These are phyloP conservation scores for Galeruca laticollis DNA, from an alignment of 2,888 invertebrate genomes.

Conservation along the genomic window DNA sequence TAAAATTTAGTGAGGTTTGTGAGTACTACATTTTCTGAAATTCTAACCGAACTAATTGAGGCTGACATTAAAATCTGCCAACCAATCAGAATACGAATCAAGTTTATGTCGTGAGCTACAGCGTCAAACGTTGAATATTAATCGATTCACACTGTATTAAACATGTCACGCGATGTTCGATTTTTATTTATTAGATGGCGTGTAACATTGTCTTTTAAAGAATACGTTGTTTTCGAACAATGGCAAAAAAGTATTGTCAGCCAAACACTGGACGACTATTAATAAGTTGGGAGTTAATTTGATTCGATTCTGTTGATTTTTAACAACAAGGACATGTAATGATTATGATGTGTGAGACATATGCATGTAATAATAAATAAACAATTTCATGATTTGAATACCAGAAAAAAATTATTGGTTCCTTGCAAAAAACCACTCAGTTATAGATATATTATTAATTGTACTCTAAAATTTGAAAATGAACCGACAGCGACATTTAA, in stretches of 20 bases:
- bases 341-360: too few species aligned
- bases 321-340: too few species aligned
- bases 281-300: not conserved
- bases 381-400: too few species aligned
- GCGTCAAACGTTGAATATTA: conserved; percentile 49
- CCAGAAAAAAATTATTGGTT: too few species aligned
- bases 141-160: conserved; percentile 52
- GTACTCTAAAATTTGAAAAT: too few species aligned
- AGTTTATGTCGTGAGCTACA: conserved; percentile 38
- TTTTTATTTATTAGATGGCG: conserved; percentile 46
- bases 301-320: not conserved
- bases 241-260: conserved; percentile 26
- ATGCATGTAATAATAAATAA: too few species aligned
- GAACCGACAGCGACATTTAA: too few species aligned
- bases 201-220: conserved; percentile 39
- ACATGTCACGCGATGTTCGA: conserved; percentile 48
- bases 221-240: conserved; percentile 29
- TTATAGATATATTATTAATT: too few species aligned
- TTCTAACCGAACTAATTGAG: conserved; percentile 35
- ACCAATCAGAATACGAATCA: conserved; percentile 40
- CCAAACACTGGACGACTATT: conserved; percentile 14
- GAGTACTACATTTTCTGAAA: conserved; percentile 38
- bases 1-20: conserved; percentile 13
- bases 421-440: too few species aligned
- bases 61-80: conserved; percentile 38